Base-by-base conservation (phyloP, 1,140 invertebrate genomes). In the Zaprionus lachaisei region DNA sequence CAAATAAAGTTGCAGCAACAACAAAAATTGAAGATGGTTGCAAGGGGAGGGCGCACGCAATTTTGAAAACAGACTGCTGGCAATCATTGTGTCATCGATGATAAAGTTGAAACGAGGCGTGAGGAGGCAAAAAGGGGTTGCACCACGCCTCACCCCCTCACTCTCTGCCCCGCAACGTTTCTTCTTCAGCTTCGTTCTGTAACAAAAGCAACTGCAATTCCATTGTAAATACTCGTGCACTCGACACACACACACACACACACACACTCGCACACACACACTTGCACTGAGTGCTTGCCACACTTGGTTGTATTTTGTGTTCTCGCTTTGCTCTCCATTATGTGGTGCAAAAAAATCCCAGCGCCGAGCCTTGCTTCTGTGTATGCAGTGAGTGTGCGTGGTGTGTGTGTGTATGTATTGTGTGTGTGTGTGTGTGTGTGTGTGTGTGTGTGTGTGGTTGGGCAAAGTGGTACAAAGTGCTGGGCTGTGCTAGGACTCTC, bases 11-110 rank as follows among this genome's bases (percentile, higher is more conserved):
- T 87, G 80, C 77, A 58, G 7, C 2, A 47, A 47, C 5, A 87
- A 83, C 82, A 74, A 79, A 71, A 58, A 58, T 49, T 67, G 41
- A 76, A 69, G 37, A 62, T 47, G 31, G 37, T 57, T 20, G 64
- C 12, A 22, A 5, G 20, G 20, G 20, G 4, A 12, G 9, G 47
- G 20, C 0, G 54, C 3, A 17, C 54, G 54, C 54, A 26, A 56
- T 56, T 56, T 56, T 56, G 54, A 63, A 72, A 75, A 81, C 77
- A 83, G 74, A 77, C 74, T 76, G 85, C 60, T 80, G 79, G 72
- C 81, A 81, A 79, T 87, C 81, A 74, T 79, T 89, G 84, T 87
- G 81, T 84, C 84, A 90, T 89, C 85, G 81, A 90, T 89, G 80
- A 90, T 89, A 81, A 84, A 90, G 84, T 84, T 89, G 76, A 79